Evolutionary conservation across 2,113 vertebrate species (phyloP).

Genomic region (Miniopterus natalensis): DNA sequence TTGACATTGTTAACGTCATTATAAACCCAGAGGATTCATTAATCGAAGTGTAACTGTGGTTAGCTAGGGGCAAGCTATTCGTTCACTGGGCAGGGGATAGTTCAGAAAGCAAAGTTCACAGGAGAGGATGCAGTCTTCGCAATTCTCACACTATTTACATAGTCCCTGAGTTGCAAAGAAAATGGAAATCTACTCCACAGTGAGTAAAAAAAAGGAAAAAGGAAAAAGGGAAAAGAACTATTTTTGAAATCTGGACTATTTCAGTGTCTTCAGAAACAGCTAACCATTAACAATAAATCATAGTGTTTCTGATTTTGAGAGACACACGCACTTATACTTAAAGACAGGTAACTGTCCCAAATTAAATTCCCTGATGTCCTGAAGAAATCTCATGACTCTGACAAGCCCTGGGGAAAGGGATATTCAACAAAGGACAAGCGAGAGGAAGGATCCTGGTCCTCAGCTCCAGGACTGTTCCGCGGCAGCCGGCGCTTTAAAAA

Average conservation of each 20-base stretch:
- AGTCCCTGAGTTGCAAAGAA: background rate
- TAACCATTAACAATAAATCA: background rate
- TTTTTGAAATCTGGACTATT: slow-evolving; percentile 10
- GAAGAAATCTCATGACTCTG: background rate
- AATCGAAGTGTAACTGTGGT: slow-evolving; percentile 6
- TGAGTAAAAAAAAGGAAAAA: background rate
- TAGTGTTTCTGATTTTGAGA: background rate
- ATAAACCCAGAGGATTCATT: slow-evolving; percentile 15
- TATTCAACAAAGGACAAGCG: background rate
- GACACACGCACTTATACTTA: background rate
- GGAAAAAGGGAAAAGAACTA: background rate
- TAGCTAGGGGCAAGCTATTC: slow-evolving; percentile 20
- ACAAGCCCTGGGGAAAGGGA: background rate
- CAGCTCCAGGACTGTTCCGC: background rate
- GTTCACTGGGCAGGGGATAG: background rate
- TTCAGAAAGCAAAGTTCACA: background rate
- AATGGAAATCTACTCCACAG: background rate
- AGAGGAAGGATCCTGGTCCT: background rate
- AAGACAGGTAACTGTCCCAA: background rate
- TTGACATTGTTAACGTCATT: background rate
- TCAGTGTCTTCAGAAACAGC: background rate
- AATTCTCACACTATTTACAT: background rate
- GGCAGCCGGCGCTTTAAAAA: background rate
- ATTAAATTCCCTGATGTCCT: background rate
- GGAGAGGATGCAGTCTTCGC: background rate